A percentile compares a stretch with the other conserved stretches of the same genome.
phyloP scores from a whole-genome alignment of 2,888 invertebrate genomes.

The Lampropteryx suffumata region DNA sequence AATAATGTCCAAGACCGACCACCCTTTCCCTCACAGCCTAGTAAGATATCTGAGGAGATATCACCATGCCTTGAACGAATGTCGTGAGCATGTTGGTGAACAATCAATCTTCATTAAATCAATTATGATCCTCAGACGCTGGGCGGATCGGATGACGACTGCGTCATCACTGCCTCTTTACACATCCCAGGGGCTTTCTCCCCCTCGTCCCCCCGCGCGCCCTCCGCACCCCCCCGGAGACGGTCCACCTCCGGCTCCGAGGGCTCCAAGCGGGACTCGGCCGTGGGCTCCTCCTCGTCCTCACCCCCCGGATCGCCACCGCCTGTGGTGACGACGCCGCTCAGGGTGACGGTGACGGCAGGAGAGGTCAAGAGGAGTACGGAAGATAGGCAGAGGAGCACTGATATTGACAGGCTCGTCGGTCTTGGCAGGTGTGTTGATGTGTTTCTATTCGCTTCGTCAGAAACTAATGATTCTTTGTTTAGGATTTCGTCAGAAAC shows the following conservation, averaged over 20 bases:
- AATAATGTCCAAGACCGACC: too few species aligned
- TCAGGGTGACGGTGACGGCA: conserved; percentile 84
- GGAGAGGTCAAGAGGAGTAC: conserved; percentile 75
- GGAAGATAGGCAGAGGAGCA: conserved; percentile 37
- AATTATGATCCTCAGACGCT: conserved; percentile 69
- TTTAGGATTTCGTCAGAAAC: too few species aligned
- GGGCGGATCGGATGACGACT: conserved; percentile 85
- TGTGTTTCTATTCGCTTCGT: background rate
- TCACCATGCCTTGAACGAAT: too few species aligned
- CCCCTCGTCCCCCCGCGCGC: conserved; percentile 56
- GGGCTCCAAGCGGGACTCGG: conserved; percentile 67
- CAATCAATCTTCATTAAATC: too few species aligned
- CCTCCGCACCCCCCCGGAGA: conserved; percentile 55
- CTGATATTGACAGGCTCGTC: conserved; percentile 65
- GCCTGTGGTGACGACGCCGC: conserved; percentile 44
- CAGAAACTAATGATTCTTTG: too few species aligned
- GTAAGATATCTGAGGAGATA: too few species aligned
- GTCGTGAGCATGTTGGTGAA: too few species aligned
- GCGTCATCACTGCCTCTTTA: conserved; percentile 90
- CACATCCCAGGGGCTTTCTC: conserved; percentile 86
- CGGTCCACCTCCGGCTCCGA: conserved; percentile 69
- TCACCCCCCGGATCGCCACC: conserved; percentile 58
- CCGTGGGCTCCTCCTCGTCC: conserved; percentile 84
- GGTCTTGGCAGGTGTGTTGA: conserved; percentile 57
- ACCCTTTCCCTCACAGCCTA: too few species aligned